These are phyloP conservation scores for Oncorhynchus keta DNA, from an alignment of 2,113 vertebrate genomes.

Conservation along the genomic window DNA sequence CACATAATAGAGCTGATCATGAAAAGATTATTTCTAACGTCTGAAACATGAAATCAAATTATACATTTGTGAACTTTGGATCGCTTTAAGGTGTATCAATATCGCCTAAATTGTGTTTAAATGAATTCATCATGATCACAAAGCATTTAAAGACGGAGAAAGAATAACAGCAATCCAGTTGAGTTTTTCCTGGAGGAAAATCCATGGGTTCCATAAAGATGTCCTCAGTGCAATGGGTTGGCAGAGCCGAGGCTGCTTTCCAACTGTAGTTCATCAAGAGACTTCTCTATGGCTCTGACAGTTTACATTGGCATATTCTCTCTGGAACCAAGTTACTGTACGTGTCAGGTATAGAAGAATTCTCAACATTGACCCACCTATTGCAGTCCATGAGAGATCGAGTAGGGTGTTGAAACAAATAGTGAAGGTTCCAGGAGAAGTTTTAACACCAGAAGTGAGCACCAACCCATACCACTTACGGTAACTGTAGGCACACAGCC, in stretches of 20 bases:
- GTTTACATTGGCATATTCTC: conserved; percentile 59
- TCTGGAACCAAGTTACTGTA: conserved; percentile 48
- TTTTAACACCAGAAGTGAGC: neutral
- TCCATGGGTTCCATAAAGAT: conserved; percentile 49
- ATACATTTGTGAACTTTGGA: conserved; percentile 33
- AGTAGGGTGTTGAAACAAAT: conserved; percentile 54
- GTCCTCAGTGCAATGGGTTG: conserved; percentile 46
- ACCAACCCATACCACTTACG: neutral
- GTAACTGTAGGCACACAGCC: neutral
- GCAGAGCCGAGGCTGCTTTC: conserved; percentile 26
- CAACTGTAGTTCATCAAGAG: conserved; percentile 28
- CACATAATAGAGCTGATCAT: too few species aligned
- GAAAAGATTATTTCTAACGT: too few species aligned
- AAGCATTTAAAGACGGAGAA: conserved; percentile 42
- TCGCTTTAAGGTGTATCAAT: neutral
- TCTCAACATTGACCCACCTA: conserved; percentile 53
- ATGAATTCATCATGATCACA: conserved; percentile 30
- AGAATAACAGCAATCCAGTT: conserved; percentile 38
- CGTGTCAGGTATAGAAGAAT: conserved; percentile 44
- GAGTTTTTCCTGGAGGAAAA: conserved; percentile 13
- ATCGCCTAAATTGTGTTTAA: neutral
- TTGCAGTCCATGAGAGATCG: conserved; percentile 51
- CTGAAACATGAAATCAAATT: too few species aligned
- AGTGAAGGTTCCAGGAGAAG: conserved; percentile 47
- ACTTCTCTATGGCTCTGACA: conserved; percentile 32